Evolutionary conservation across 2,888 invertebrate species (phyloP).

Genomic region (Cabera pusaria): DNA sequence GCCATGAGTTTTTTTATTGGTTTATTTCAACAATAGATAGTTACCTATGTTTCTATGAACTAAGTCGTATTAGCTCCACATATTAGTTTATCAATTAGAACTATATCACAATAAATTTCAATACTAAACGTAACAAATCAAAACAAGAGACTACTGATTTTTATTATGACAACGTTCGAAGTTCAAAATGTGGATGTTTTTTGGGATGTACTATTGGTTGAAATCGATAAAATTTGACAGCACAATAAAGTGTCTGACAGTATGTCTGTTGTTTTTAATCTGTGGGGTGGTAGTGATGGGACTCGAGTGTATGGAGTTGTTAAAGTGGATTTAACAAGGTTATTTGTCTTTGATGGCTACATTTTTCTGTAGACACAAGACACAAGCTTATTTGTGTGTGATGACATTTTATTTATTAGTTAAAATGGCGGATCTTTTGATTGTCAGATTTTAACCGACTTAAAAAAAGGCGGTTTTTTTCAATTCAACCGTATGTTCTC

Average conservation of each 20-base stretch:
- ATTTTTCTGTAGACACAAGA: no score
- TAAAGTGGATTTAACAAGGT: not conserved
- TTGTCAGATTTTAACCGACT: no score
- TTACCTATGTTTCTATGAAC: conserved; percentile 26
- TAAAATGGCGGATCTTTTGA: no score
- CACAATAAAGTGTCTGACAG: conserved; percentile 40
- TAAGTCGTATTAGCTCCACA: conserved; percentile 6
- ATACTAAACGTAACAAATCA: no score
- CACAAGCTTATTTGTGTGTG: no score
- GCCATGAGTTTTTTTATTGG: conserved; percentile 40
- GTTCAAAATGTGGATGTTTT: not conserved
- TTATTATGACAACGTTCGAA: conserved; percentile 6
- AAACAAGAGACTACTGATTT: no score
- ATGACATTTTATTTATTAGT: no score
- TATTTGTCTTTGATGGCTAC: no score
- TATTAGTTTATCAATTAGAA: not conserved
- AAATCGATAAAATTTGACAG: conserved; percentile 48
- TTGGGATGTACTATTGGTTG: conserved; percentile 34
- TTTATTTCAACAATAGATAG: conserved; percentile 38
- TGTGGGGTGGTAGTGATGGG: conserved; percentile 25
- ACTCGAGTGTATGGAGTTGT: conserved; percentile 20
- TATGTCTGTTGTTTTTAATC: conserved; percentile 23
- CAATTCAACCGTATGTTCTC: no score
- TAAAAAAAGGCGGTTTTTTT: no score
- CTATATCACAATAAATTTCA: conserved; percentile 2